These are phyloP conservation scores for Plutella xylostella DNA, from an alignment of 2,888 invertebrate species.

Conservation along the genomic window DNA sequence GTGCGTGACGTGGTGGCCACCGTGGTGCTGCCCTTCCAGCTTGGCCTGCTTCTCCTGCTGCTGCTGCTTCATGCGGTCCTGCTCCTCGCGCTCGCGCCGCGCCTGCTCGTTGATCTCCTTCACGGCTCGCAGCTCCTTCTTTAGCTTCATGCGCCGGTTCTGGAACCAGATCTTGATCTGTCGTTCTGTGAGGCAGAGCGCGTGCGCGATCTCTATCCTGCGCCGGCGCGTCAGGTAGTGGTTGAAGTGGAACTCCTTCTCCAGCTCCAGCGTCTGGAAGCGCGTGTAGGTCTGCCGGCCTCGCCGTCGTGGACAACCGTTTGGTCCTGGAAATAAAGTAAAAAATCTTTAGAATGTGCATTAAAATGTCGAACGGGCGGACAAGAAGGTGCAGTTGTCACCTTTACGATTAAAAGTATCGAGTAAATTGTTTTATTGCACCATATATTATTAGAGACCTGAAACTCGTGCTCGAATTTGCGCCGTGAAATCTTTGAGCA, in stretches of 20 bases:
- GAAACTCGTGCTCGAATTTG: slow-evolving; percentile 39
- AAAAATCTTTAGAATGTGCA: background rate
- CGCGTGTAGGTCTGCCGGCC: slow-evolving; percentile 98
- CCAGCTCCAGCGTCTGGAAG: slow-evolving; percentile 97
- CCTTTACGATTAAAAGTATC: background rate
- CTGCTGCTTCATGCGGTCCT: slow-evolving; percentile 91
- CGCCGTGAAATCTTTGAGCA: slow-evolving; percentile 43
- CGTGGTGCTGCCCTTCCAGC: slow-evolving; percentile 78
- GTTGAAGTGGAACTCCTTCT: slow-evolving; percentile 99
- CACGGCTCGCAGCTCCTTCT: slow-evolving; percentile 93
- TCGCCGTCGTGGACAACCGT: slow-evolving; percentile 93
- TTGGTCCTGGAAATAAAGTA: slow-evolving; percentile 83
- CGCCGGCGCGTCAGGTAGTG: slow-evolving; percentile 96
- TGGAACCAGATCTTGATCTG: slow-evolving; percentile 99
- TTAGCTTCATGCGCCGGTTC: slow-evolving; percentile 96
- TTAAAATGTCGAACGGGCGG: background rate
- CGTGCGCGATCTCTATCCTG: slow-evolving; percentile 97
- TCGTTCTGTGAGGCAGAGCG: slow-evolving; percentile 93
- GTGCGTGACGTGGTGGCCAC: slow-evolving; percentile 74
- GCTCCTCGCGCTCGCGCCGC: slow-evolving; percentile 89
- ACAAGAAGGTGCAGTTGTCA: background rate
- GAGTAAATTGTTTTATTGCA: slow-evolving; percentile 1
- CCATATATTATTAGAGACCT: slow-evolving; percentile 12
- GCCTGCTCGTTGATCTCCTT: slow-evolving; percentile 97
- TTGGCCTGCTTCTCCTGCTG: slow-evolving; percentile 89